phyloP scores from a whole-genome alignment of 2,888 invertebrate species.

The Drosophila kambysellisi region DNA sequence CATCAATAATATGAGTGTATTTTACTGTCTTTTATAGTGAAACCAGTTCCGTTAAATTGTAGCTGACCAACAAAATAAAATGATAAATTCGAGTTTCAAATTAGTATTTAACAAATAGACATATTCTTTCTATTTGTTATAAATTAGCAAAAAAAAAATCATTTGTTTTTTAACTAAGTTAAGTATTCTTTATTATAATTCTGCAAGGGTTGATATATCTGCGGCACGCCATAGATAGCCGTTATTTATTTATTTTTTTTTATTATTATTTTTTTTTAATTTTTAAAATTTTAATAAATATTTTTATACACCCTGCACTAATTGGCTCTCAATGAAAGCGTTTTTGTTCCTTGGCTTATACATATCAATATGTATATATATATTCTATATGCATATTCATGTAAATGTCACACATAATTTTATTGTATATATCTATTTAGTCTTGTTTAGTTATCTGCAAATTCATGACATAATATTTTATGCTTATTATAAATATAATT shows the following conservation, averaged over 20 bases:
- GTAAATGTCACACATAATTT: constrained; percentile 24
- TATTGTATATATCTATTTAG: constrained; percentile 16
- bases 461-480: constrained; percentile 34
- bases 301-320: constrained; percentile 63
- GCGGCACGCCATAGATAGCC: constrained; percentile 38
- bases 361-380: constrained; percentile 25
- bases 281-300: constrained; percentile 64
- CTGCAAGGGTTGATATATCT: constrained; percentile 39
- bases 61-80: neutral
- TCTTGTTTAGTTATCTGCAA: constrained; percentile 14
- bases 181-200: neutral
- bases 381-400: constrained; percentile 41
- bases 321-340: constrained; percentile 60
- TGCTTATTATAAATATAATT: constrained; percentile 32
- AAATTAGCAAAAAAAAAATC: neutral
- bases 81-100: neutral
- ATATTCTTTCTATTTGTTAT: neutral
- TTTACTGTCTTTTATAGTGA: neutral
- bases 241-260: constrained; percentile 30
- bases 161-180: neutral
- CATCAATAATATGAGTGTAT: neutral
- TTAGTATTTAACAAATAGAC: neutral
- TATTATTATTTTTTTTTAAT: constrained; percentile 12
- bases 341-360: constrained; percentile 38
- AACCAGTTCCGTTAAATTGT: neutral